Evolutionary conservation across 1,140 invertebrate species (phyloP), one percentile per base, ranked within the genome.

Genomic region (Bombyx mandarina): DNA sequence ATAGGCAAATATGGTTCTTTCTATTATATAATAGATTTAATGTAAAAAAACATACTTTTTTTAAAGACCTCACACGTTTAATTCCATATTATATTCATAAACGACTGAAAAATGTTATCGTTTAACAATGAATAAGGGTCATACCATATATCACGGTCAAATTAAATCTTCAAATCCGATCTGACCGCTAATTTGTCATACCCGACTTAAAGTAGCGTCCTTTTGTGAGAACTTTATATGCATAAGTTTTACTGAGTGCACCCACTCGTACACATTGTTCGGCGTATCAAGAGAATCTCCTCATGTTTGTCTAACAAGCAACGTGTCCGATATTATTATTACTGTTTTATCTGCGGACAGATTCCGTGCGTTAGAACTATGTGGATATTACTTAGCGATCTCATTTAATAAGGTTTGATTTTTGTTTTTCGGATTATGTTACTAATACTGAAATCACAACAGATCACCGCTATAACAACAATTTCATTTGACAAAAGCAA

Each of bases 231-330:
- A 58, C 35, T 59, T 63, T 54, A 44, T 57, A 57, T 42, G 52
- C 49, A 63, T 59, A 45, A 51, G 57, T 54, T 54, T 54, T 18
- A 44, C 45, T 44, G 43, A 18, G 10, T 10, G 56, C 79, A 86
- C 83, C 81, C 81, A 84, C 82, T 72, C 70, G 61, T 46, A 42
- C 52, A 58, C 66, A 75, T 72, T 70, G 71, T 83, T 77, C 75
- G 60, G 56, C 70, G 73, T 72, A 85, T 83, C 83, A 82, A 65
- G 69, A 48, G 60, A 63, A 80, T 82, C 79, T 80, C 68, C 66
- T 73, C 69, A 61, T 85, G 82, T 85, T 85, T 79, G 79, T 87
- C 80, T 87, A 87, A 87, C 84, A 79, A 87, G 82, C 72, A 75
- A 83, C 80, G 80, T 85, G 79, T 79, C 77, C 77, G 78, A 85